Conservation (phyloP, 2,888 invertebrate species). For the Caenorhabditis sinica region DNA sequence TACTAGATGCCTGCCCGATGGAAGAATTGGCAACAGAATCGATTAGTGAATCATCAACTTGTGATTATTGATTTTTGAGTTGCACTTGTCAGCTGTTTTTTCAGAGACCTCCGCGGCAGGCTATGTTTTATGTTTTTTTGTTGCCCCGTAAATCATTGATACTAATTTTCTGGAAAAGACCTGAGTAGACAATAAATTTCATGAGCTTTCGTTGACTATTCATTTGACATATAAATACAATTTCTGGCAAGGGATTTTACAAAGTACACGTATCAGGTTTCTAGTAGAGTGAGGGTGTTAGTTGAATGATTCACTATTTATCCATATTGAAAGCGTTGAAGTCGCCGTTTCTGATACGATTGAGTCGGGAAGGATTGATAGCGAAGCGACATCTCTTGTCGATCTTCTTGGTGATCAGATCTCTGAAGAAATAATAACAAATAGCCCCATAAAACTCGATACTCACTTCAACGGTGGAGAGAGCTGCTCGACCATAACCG, state of each 20-base stretch:
- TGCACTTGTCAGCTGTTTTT: conserved; percentile 35
- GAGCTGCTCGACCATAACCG: conserved; percentile 59
- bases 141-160: neutral
- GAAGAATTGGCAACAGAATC: conserved; percentile 26
- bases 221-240: conserved; percentile 28
- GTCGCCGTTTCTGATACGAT: conserved; percentile 69
- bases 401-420: conserved; percentile 63
- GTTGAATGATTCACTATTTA: neutral
- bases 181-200: too few species aligned
- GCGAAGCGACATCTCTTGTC: conserved; percentile 71
- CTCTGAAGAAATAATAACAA: conserved; percentile 28
- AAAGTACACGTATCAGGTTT: neutral
- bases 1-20: conserved; percentile 28
- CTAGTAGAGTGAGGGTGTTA: neutral
- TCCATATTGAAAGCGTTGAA: conserved; percentile 58
- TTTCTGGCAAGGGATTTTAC: neutral
- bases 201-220: conserved; percentile 13
- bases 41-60: conserved; percentile 51
- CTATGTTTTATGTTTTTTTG: neutral
- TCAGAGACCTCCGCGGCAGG: neutral
- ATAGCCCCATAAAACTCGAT: neutral
- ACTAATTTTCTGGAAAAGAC: too few species aligned
- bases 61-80: conserved; percentile 22
- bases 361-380: conserved; percentile 55
- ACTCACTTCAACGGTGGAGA: conserved; percentile 52